Conservation (phyloP, 2,113 vertebrate genomes). For the Ceyx melanurus region DNA sequence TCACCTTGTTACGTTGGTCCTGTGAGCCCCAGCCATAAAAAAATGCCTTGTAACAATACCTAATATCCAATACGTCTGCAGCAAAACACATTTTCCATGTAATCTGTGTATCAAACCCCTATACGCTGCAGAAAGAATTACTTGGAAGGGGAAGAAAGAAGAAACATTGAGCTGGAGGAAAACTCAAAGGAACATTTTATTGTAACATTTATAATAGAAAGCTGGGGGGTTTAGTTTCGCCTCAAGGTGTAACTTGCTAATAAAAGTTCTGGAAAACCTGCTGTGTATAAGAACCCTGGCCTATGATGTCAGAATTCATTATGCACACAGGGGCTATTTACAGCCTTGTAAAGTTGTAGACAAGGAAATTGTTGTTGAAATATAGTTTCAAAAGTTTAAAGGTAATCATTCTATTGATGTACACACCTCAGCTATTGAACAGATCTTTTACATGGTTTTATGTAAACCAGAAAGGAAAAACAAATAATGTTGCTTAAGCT, state of each 20-base stretch:
- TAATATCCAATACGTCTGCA: slow-evolving; percentile 44
- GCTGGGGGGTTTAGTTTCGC: slow-evolving; percentile 61
- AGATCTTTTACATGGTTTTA: neutral
- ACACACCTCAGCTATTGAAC: slow-evolving; percentile 30
- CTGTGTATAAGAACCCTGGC: slow-evolving; percentile 61
- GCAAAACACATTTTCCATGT: neutral
- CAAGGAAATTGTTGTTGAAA: slow-evolving; percentile 78
- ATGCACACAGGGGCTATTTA: slow-evolving; percentile 71
- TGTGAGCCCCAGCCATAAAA: neutral
- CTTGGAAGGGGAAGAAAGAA: slow-evolving; percentile 66
- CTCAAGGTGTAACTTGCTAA: slow-evolving; percentile 66
- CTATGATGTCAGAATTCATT: slow-evolving; percentile 80
- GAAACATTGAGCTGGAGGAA: slow-evolving; percentile 45
- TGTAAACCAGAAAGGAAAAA: slow-evolving; percentile 20
- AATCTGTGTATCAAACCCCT: neutral
- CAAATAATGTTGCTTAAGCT: neutral
- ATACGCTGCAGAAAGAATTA: slow-evolving; percentile 35
- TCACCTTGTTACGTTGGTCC: slow-evolving; percentile 25
- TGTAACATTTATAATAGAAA: slow-evolving; percentile 66
- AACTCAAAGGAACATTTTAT: slow-evolving; percentile 68
- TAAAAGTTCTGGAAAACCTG: slow-evolving; percentile 67
- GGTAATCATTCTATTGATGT: slow-evolving; percentile 51
- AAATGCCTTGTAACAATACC: slow-evolving; percentile 3
- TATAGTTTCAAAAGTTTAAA: slow-evolving; percentile 68
- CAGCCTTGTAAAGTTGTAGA: slow-evolving; percentile 75